Conservation (phyloP, 2,888 invertebrate species). For the Zonitis immaculata region DNA sequence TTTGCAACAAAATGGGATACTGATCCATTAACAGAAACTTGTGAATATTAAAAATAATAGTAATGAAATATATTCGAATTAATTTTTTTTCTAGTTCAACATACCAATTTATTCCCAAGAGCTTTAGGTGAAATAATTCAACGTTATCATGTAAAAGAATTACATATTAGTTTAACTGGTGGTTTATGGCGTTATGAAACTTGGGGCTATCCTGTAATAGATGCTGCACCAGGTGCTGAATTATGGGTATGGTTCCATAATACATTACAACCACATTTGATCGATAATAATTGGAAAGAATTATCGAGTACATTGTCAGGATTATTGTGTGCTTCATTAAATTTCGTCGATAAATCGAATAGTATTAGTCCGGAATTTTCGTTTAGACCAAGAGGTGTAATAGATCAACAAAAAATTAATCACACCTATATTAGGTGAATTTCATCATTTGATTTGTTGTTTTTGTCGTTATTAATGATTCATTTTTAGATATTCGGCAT, state of each 20-base stretch:
- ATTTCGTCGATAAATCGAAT: slow-evolving; percentile 84
- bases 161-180: slow-evolving; percentile 88
- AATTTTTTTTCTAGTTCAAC: slow-evolving; percentile 58
- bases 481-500: slow-evolving; percentile 67
- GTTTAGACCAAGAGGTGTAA: slow-evolving; percentile 70
- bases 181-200: slow-evolving; percentile 90
- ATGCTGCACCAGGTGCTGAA: slow-evolving; percentile 92
- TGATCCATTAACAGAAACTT: slow-evolving; percentile 52
- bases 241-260: slow-evolving; percentile 88
- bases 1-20: slow-evolving; percentile 77
- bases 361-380: slow-evolving; percentile 80
- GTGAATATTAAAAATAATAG: too few relatives aligned
- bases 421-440: slow-evolving; percentile 43
- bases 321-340: slow-evolving; percentile 91
- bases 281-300: slow-evolving; percentile 83
- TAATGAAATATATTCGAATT: too few relatives aligned
- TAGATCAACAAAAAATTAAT: slow-evolving; percentile 47
- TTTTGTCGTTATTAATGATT: background rate
- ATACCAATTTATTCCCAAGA: slow-evolving; percentile 83
- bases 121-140: slow-evolving; percentile 83
- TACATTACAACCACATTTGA: slow-evolving; percentile 49
- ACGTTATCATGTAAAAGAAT: slow-evolving; percentile 78
- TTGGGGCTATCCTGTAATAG: slow-evolving; percentile 91
- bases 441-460: slow-evolving; percentile 3
- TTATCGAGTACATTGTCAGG: slow-evolving; percentile 90